Evolutionary conservation across 2,888 invertebrate genomes (phyloP).

Genomic region (Gymnosoma rotundatum): DNA sequence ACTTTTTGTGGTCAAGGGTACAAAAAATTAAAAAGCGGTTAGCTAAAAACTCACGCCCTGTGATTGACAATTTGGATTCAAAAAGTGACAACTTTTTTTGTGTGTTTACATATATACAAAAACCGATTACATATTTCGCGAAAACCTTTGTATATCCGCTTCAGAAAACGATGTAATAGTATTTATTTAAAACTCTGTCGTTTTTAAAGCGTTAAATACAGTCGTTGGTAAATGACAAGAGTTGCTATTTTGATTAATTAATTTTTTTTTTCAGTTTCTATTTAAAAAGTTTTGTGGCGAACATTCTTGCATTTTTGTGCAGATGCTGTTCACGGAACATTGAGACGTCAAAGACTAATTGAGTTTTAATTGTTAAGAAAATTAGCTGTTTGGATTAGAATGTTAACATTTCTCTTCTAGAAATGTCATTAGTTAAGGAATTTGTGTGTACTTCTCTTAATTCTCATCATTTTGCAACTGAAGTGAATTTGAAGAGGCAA

Average conservation of each 20-base stretch:
- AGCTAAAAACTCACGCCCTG: too few relatives aligned
- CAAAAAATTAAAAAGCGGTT: too few relatives aligned
- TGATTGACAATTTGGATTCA: too few relatives aligned
- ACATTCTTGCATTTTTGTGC: conserved; percentile 39
- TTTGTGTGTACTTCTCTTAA: neutral
- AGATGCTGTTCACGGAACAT: conserved; percentile 19
- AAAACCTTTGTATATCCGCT: too few relatives aligned
- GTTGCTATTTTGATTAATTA: conserved; percentile 21
- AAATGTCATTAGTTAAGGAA: conserved; percentile 29
- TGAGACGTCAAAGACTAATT: conserved; percentile 73
- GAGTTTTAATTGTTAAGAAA: conserved; percentile 80
- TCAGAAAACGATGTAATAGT: too few relatives aligned
- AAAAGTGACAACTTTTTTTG: too few relatives aligned
- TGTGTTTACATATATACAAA: too few relatives aligned
- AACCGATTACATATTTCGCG: too few relatives aligned
- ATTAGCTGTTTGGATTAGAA: conserved; percentile 73
- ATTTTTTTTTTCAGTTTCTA: conserved; percentile 21
- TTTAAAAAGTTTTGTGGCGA: conserved; percentile 48
- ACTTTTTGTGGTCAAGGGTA: too few relatives aligned
- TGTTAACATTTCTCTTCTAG: conserved; percentile 11
- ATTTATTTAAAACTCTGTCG: neutral
- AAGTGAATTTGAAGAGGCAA: too few relatives aligned
- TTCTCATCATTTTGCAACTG: too few relatives aligned
- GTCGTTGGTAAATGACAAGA: neutral
- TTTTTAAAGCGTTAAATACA: conserved; percentile 31